Percentiles rank a stretch among this genome's conserved stretches.
phyloP scores from a whole-genome alignment of 2,113 vertebrate genomes.

The Cnemophilus loriae region DNA sequence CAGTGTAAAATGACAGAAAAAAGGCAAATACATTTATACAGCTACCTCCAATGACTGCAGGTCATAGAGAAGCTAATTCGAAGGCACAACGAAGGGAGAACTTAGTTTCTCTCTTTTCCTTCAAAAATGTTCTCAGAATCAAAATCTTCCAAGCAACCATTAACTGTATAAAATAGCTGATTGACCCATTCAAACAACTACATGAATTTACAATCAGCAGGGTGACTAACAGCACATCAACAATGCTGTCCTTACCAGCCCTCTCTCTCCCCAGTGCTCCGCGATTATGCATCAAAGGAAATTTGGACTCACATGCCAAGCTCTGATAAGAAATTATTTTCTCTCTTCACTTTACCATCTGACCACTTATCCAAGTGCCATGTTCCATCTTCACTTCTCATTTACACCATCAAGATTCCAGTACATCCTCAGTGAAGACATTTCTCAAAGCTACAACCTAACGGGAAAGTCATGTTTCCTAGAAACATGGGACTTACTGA shows the following conservation, averaged over 20 bases:
- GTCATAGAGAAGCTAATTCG: background rate
- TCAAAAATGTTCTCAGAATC: background rate
- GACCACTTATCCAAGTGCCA: background rate
- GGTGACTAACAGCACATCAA: background rate
- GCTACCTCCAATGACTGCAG: background rate
- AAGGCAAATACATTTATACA: background rate
- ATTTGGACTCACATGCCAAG: background rate
- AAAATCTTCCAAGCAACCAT: background rate
- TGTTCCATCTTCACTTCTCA: background rate
- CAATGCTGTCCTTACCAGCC: background rate
- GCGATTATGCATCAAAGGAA: background rate
- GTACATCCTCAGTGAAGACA: background rate
- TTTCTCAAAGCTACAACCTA: background rate
- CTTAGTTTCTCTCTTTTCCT: background rate
- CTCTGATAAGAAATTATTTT: background rate
- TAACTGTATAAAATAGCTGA: background rate
- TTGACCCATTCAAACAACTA: background rate
- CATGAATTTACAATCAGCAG: background rate
- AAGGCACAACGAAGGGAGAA: background rate
- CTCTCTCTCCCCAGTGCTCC: background rate
- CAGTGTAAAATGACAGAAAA: background rate
- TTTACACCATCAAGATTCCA: background rate
- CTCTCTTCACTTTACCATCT: background rate
- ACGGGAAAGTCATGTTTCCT: background rate
- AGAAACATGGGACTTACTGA: background rate